phyloP scores from a whole-genome alignment of 1,140 invertebrate species.

The Hyles vespertilio region DNA sequence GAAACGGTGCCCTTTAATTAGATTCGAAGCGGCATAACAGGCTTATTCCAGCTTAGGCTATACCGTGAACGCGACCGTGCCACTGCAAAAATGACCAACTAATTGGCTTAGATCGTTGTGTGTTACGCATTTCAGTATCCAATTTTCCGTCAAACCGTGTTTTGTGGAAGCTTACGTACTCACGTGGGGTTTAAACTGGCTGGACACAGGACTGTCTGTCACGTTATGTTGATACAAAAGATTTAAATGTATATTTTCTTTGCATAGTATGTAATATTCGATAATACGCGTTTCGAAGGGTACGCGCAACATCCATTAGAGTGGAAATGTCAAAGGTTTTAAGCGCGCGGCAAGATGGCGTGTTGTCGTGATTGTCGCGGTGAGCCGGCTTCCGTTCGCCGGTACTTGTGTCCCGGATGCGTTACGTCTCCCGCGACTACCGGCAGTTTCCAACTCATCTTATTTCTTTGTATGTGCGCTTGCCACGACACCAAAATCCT shows the following conservation, averaged over 20 bases:
- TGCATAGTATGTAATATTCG: no score
- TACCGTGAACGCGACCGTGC: constrained; percentile 50
- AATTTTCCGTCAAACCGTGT: constrained; percentile 62
- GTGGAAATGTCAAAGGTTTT: constrained; percentile 16
- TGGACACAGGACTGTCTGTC: no score
- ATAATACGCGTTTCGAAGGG: not conserved
- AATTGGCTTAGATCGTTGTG: constrained; percentile 71
- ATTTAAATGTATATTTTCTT: no score
- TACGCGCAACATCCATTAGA: constrained; percentile 11
- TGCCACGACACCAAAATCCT: constrained; percentile 15
- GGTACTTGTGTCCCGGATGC: constrained; percentile 38
- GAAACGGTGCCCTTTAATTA: constrained; percentile 69
- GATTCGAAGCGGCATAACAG: constrained; percentile 68
- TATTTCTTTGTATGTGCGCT: constrained; percentile 24
- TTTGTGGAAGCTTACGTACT: constrained; percentile 32
- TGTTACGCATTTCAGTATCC: constrained; percentile 64
- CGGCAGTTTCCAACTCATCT: constrained; percentile 30
- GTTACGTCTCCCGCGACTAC: constrained; percentile 32
- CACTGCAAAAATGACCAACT: constrained; percentile 71
- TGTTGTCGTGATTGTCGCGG: constrained; percentile 36
- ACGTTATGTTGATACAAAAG: no score
- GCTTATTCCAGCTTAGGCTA: constrained; percentile 67
- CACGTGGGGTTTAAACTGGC: no score
- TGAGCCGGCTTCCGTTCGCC: constrained; percentile 33
- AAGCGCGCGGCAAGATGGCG: constrained; percentile 27